phyloP scores from a whole-genome alignment of 2,797 vertebrate species.

The Enteromius unitaeniatus region DNA sequence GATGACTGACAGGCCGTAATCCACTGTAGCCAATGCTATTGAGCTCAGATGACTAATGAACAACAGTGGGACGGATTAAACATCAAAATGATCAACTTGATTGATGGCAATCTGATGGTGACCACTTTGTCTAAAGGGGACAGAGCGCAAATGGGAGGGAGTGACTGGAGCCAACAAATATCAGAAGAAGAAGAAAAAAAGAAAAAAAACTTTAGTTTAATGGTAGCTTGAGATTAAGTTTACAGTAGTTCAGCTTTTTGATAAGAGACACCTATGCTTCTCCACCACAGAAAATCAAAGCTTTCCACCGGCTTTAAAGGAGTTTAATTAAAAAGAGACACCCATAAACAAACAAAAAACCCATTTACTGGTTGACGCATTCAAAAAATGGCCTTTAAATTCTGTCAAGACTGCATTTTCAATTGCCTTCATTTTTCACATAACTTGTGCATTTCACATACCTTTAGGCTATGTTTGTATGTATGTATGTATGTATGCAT shows the following conservation, averaged over 20 bases:
- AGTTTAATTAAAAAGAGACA: background rate
- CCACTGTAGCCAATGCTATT: conserved; percentile 16
- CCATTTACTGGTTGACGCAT: background rate
- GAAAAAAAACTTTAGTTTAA: too few species aligned
- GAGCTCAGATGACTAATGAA: conserved; percentile 53
- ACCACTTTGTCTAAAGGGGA: conserved; percentile 26
- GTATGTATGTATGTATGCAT: too few species aligned
- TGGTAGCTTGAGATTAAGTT: background rate
- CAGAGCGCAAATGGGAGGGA: background rate
- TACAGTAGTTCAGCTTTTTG: background rate
- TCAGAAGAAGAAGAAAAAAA: background rate
- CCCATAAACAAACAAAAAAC: background rate
- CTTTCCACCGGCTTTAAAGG: background rate
- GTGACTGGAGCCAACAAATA: background rate
- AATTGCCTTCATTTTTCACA: background rate
- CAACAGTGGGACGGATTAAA: conserved; percentile 44
- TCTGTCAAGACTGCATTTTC: background rate
- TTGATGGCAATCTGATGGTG: conserved; percentile 36
- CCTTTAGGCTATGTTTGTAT: background rate
- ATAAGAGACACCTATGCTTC: background rate
- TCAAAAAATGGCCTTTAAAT: background rate
- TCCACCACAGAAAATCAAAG: too few species aligned
- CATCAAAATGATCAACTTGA: conserved; percentile 38
- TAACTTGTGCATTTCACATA: conserved; percentile 10
- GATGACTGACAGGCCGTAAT: conserved; percentile 18